Base-by-base conservation (phyloP, 2,888 invertebrate species). In the Aporophyla nigra region DNA sequence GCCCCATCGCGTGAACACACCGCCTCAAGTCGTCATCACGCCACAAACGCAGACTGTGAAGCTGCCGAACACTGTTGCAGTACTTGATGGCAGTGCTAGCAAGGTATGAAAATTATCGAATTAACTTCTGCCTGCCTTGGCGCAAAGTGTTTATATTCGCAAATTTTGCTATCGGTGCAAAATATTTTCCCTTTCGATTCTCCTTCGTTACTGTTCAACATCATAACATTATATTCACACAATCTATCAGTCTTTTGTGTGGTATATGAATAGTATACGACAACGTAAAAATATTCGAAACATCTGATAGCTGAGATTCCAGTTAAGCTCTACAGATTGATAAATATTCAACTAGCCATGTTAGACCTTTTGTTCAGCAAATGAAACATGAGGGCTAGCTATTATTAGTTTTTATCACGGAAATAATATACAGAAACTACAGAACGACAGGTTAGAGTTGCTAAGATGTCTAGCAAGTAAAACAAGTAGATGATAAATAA, bases 11-110 rank as follows among this genome's bases (percentile, higher is more conserved):
- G 97, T 98, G 76, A 99, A 99, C 94, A 97, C 97, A 83, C 97
- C 98, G 0, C 99, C 99, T 0, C 97, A 98, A 77, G 99, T 99
- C 1, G 97, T 99, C 61, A 99, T 99, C 86, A 98, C 98, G 4
- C 99, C 99, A 0, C 97, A 98, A 5, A 97, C 98, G 56, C 99
- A 99, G 94, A 98, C 98, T 14, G 98, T 99, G 12, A 98, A 99
- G 89, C 97, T 99, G 85, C 99, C 99, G 0, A 99, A 99, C 88
- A 98, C 98, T 0, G 98, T 98, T 62, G 99, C 99, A 0, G 98
- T 99, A 49, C 97, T 99, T 49, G 99, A 99, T 93, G 99, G 98
- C 0, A 98, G 98, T 89, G 97, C 97, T 56, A 98, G 97, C 88
- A 97, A 97, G 94, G 97, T 96, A 91, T 69, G 49, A 46, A 62